Conservation (phyloP, 2,888 invertebrate genomes). For the Leptarthrus brevirostris region DNA sequence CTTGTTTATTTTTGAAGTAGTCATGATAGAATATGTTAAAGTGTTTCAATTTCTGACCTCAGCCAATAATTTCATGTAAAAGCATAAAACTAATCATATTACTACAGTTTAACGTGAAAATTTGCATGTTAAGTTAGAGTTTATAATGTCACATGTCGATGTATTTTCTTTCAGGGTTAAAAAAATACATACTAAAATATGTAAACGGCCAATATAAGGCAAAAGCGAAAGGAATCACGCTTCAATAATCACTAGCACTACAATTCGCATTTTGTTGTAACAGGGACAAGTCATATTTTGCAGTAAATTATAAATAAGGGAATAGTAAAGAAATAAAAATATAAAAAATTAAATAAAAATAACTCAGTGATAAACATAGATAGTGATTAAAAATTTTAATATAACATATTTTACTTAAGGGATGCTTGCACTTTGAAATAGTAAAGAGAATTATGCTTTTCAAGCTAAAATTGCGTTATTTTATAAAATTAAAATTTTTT, state of each 20-base stretch:
- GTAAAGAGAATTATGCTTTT: too few relatives aligned
- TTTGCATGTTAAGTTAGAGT: conserved; percentile 5
- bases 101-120: neutral
- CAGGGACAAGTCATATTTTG: conserved; percentile 48
- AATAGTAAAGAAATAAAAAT: conserved; percentile 2
- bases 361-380: neutral
- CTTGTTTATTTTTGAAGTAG: neutral
- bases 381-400: neutral
- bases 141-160: neutral
- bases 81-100: neutral
- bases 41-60: neutral
- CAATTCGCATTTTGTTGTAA: conserved; percentile 52
- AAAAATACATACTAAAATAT: conserved; percentile 24
- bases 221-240: conserved; percentile 52
- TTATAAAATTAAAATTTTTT: too few relatives aligned
- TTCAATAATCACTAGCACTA: conserved; percentile 59
- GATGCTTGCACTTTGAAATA: neutral
- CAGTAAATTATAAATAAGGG: conserved; percentile 23
- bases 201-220: conserved; percentile 37
- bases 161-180: conserved; percentile 26
- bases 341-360: neutral
- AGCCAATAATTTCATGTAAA: neutral
- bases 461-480: too few relatives aligned
- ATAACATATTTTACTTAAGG: neutral
- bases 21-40: neutral